Evolutionary conservation across 2,113 vertebrate genomes (phyloP).

Genomic region (Aepyceros melampus): DNA sequence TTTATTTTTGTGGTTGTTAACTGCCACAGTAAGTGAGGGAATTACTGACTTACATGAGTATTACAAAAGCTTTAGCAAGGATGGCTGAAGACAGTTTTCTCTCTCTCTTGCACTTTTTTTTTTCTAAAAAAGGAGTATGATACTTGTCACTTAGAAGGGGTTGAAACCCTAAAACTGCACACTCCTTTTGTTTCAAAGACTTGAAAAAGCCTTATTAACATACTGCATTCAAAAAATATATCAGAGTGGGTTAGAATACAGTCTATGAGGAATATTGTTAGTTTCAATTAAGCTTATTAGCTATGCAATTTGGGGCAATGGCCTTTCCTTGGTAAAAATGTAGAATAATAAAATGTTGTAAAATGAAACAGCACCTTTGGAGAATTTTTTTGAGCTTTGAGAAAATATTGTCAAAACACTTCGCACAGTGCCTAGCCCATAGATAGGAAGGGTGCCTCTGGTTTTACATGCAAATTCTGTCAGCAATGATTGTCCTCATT

Average conservation of each 20-base stretch:
- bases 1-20: conserved; percentile 10
- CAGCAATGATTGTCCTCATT: not conserved
- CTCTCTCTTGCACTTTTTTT: not conserved
- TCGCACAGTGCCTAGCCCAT: too few relatives aligned
- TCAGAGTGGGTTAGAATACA: not conserved
- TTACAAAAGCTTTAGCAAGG: not conserved
- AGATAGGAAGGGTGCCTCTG: too few relatives aligned
- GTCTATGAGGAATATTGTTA: not conserved
- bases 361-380: too few relatives aligned
- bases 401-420: too few relatives aligned
- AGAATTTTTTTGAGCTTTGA: too few relatives aligned
- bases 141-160: not conserved
- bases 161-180: not conserved
- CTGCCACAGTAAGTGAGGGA: not conserved
- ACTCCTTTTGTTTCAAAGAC: not conserved
- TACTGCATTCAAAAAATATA: not conserved
- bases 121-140: not conserved
- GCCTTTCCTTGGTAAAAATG: too few relatives aligned
- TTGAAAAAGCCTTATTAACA: not conserved
- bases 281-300: not conserved
- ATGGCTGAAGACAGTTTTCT: not conserved
- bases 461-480: not conserved
- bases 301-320: not conserved
- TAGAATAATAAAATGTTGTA: too few relatives aligned
- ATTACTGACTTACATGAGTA: not conserved